phyloP scores from a whole-genome alignment of 2,113 vertebrate species.

The Vulpes vulpes region DNA sequence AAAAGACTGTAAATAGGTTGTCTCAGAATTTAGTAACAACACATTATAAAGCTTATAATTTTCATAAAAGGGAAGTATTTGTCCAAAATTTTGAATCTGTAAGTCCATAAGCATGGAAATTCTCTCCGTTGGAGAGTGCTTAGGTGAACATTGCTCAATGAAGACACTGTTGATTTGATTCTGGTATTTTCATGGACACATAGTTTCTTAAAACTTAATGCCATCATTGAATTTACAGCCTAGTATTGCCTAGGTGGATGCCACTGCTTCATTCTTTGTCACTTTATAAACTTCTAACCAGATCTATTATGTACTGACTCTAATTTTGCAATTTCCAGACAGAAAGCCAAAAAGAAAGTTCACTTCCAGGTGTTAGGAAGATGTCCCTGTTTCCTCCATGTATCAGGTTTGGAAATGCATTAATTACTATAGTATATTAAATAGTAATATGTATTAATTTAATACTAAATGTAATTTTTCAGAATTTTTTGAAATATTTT shows the following conservation, averaged over 20 bases:
- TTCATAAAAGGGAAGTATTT: background rate
- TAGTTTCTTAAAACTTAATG: background rate
- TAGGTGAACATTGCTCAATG: background rate
- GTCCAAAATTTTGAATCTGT: background rate
- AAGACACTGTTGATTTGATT: background rate
- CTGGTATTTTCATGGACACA: background rate
- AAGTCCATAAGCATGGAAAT: background rate
- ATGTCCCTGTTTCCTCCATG: background rate
- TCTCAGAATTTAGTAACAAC: background rate
- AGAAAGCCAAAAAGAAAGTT: background rate
- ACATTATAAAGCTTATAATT: background rate
- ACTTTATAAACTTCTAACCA: background rate
- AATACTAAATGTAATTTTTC: background rate
- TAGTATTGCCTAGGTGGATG: background rate
- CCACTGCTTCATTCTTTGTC: background rate
- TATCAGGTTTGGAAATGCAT: background rate
- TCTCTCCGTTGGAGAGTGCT: background rate
- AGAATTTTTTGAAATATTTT: background rate
- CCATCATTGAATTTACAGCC: background rate
- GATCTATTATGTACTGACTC: background rate
- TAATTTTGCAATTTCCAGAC: conserved; percentile 10
- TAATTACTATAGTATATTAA: background rate
- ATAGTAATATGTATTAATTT: background rate
- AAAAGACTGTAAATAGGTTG: background rate
- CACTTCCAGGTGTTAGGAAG: background rate